Percentiles rank a stretch among this genome's conserved stretches.
Evolutionary conservation across 2,888 invertebrate genomes (phyloP).

Genomic region (Bellardia pandia): DNA sequence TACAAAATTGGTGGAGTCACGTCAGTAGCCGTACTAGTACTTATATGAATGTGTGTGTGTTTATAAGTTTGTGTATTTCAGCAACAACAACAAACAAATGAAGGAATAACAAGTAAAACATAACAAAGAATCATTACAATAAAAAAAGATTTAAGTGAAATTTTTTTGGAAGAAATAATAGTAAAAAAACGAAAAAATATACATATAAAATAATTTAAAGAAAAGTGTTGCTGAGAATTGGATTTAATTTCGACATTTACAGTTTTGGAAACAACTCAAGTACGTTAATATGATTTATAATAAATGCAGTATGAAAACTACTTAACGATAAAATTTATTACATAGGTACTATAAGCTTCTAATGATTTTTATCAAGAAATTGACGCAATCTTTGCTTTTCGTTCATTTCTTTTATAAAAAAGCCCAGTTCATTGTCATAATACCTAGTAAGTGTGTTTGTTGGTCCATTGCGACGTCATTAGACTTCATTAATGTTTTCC

Average conservation of each 20-base stretch:
- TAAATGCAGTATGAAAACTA: background rate
- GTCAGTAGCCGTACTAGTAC: constrained; percentile 15
- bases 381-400: constrained; percentile 11
- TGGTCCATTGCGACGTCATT: constrained; percentile 41
- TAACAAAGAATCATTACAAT: constrained; percentile 13
- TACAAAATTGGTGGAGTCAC: constrained; percentile 49
- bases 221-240: background rate
- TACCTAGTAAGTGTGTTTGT: background rate
- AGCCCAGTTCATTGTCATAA: background rate
- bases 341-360: background rate
- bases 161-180: constrained; percentile 7
- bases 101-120: constrained; percentile 14
- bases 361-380: constrained; percentile 39
- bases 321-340: background rate
- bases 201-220: constrained; percentile 10
- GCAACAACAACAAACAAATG: constrained; percentile 49
- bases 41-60: background rate
- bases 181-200: background rate
- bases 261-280: constrained; percentile 25
- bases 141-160: constrained; percentile 44
- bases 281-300: constrained; percentile 44
- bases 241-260: background rate
- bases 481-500: background rate
- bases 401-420: background rate
- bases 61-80: constrained; percentile 16